Evolutionary conservation across 2,888 invertebrate genomes (phyloP).

Genomic region (Oxyscelio sp.): DNA sequence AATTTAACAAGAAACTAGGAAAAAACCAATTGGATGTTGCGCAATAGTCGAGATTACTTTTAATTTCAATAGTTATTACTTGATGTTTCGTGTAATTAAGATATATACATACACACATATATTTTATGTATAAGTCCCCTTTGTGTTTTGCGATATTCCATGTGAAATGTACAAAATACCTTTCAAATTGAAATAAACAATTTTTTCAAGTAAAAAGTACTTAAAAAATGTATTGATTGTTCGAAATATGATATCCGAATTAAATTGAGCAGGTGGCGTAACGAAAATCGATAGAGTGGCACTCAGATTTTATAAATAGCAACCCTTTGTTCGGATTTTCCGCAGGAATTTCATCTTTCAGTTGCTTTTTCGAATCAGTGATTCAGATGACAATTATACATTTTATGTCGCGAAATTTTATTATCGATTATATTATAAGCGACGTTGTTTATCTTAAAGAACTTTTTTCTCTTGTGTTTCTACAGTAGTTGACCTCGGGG

Average conservation of each 20-base stretch:
- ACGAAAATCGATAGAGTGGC: constrained; percentile 14
- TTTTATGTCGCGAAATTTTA: background rate
- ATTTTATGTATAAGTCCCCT: constrained; percentile 21
- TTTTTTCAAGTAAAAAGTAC: constrained; percentile 19
- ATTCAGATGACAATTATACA: background rate
- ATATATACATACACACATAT: too few relatives aligned
- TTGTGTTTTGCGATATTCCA: constrained; percentile 26
- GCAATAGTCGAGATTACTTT: constrained; percentile 33
- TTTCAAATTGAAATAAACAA: constrained; percentile 42
- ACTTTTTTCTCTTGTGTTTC: too few relatives aligned
- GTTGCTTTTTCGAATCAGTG: background rate
- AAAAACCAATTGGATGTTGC: too few relatives aligned
- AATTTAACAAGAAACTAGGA: background rate
- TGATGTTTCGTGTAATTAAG: constrained; percentile 39
- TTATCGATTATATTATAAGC: too few relatives aligned
- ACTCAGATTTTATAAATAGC: constrained; percentile 24
- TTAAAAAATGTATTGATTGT: constrained; percentile 32
- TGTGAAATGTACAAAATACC: constrained; percentile 35
- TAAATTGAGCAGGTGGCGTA: background rate
- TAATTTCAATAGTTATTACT: constrained; percentile 57
- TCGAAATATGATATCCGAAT: constrained; percentile 10
- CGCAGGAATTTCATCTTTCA: constrained; percentile 1
- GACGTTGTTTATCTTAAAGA: too few relatives aligned
- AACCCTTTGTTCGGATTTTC: constrained; percentile 19
- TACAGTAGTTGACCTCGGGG: too few relatives aligned